These are phyloP conservation scores for Ennomos erosarius DNA, from an alignment of 2,888 invertebrate genomes.

Conservation along the genomic window DNA sequence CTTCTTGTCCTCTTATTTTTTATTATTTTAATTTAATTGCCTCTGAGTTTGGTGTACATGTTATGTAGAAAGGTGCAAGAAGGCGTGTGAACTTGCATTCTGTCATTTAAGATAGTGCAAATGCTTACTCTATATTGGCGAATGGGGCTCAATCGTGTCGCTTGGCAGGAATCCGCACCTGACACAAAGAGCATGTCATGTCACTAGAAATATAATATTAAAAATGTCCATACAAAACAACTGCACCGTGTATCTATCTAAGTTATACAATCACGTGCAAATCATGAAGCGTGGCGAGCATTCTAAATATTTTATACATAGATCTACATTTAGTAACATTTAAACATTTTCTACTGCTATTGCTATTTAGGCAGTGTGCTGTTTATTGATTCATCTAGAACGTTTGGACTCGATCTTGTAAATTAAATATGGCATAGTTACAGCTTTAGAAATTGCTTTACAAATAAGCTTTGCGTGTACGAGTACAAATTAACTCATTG, in stretches of 20 bases:
- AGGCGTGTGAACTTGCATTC: slow-evolving; percentile 43
- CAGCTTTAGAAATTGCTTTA: no score
- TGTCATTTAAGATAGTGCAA: slow-evolving; percentile 42
- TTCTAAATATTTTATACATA: neutral
- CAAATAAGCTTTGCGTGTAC: no score
- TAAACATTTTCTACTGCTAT: neutral
- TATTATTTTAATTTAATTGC: neutral
- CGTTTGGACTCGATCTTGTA: neutral
- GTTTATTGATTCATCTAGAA: neutral
- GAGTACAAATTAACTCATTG: no score
- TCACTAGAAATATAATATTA: slow-evolving; percentile 38
- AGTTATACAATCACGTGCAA: slow-evolving; percentile 17
- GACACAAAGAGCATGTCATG: slow-evolving; percentile 69
- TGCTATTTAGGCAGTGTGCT: neutral
- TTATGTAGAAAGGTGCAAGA: slow-evolving; percentile 31
- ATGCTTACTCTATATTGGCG: slow-evolving; percentile 83
- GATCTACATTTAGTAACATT: neutral
- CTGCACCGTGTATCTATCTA: slow-evolving; percentile 26
- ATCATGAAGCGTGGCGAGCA: slow-evolving; percentile 20
- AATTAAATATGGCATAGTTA: no score
- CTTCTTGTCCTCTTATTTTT: no score
- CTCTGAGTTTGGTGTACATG: slow-evolving; percentile 10
- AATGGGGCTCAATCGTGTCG: slow-evolving; percentile 82
- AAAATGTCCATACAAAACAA: slow-evolving; percentile 31
- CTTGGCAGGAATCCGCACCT: slow-evolving; percentile 83